These are phyloP conservation scores for Taurulus bubalis DNA, from an alignment of 2,113 vertebrate genomes.

Conservation along the genomic window DNA sequence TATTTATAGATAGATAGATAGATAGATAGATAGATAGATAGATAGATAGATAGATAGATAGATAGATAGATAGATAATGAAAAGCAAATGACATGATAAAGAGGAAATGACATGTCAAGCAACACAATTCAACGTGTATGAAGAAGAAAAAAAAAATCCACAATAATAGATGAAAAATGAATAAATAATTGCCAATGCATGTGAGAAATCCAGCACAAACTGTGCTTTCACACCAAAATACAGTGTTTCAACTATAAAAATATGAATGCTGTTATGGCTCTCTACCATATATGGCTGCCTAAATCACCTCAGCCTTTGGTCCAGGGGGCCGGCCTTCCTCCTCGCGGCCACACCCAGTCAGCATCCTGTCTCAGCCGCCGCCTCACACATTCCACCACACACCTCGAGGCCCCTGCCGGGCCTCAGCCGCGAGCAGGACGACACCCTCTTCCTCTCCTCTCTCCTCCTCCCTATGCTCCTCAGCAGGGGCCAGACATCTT, in stretches of 20 bases:
- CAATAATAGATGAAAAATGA: not conserved
- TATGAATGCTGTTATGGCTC: not conserved
- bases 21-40: too few relatives aligned
- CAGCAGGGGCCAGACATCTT: conserved; percentile 27
- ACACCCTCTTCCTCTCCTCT: conserved; percentile 15
- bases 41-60: too few relatives aligned
- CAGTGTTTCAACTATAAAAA: conserved; percentile 1
- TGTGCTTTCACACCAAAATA: not conserved
- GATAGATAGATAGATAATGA: too few relatives aligned
- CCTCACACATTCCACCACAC: conserved; percentile 58
- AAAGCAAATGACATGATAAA: not conserved
- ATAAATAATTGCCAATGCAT: not conserved
- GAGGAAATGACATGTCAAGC: not conserved
- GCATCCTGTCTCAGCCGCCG: conserved; percentile 43
- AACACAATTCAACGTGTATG: not conserved
- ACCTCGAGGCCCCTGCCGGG: conserved; percentile 30
- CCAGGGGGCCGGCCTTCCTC: conserved; percentile 36
- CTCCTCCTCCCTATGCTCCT: conserved; percentile 14
- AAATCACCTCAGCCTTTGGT: conserved; percentile 24
- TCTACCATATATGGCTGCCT: not conserved
- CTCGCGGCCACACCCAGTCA: conserved; percentile 49
- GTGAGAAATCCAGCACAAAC: not conserved
- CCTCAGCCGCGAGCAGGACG: conserved; percentile 39
- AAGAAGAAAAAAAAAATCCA: not conserved
- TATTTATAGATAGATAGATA: too few relatives aligned